Conservation (phyloP, 2,797 vertebrate species). For the Fringilla coelebs region DNA sequence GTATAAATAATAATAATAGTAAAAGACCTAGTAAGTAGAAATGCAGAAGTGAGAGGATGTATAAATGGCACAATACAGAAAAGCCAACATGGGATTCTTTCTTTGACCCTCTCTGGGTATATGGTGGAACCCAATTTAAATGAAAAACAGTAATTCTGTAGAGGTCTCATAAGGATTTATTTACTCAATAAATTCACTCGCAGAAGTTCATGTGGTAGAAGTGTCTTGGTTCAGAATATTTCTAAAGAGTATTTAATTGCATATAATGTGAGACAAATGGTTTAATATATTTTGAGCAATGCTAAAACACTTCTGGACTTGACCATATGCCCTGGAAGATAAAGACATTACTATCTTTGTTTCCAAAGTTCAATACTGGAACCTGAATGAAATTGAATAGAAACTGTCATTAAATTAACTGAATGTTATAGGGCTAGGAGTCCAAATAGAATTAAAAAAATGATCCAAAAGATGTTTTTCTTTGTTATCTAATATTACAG, state of each 20-base stretch:
- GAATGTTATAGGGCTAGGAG: background rate
- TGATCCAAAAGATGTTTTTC: background rate
- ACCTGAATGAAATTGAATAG: background rate
- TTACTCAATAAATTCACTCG: constrained; percentile 10
- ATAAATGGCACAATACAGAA: background rate
- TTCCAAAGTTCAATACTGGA: background rate
- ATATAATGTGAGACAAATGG: background rate
- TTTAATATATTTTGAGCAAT: constrained; percentile 34
- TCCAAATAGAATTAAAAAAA: background rate
- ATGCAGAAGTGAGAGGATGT: background rate
- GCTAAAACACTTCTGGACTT: background rate
- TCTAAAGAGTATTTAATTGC: background rate
- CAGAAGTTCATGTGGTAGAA: background rate
- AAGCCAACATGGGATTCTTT: background rate
- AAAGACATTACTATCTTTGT: background rate
- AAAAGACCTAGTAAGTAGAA: background rate
- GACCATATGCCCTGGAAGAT: background rate
- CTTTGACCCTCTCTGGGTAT: background rate
- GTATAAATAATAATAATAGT: background rate
- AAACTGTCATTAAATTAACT: background rate
- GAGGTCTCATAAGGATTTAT: background rate
- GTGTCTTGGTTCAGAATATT: background rate
- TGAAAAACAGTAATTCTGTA: background rate
- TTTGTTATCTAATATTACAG: background rate
- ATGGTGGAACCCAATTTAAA: background rate